A percentile compares a stretch with the other conserved stretches of the same genome.
These are phyloP conservation scores for Aleiodes leptofemur DNA, from an alignment of 2,888 invertebrate species.

Conservation along the genomic window DNA sequence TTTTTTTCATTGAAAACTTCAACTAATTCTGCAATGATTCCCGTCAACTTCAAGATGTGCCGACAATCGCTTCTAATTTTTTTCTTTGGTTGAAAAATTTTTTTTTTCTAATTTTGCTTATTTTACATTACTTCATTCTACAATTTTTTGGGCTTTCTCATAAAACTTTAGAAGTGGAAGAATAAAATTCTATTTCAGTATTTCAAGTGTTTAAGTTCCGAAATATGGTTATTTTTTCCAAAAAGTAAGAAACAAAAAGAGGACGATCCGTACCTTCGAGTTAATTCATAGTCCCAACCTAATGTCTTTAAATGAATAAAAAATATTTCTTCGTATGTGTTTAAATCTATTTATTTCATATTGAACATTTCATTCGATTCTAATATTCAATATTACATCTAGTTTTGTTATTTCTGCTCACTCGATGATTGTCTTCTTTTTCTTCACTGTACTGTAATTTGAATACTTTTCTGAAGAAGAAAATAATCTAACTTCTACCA, in stretches of 20 bases:
- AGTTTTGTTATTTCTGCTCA: constrained; percentile 16
- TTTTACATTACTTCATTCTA: neutral
- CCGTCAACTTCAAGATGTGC: neutral
- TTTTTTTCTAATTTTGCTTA: neutral
- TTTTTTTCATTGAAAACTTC: constrained; percentile 5
- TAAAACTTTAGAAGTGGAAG: constrained; percentile 10
- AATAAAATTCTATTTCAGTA: constrained; percentile 4
- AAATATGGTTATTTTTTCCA: constrained; percentile 1
- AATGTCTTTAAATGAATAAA: neutral
- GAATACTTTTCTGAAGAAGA: constrained; percentile 25
- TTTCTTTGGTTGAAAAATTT: constrained; percentile 6
- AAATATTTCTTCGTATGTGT: constrained; percentile 13
- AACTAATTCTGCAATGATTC: constrained; percentile 25
- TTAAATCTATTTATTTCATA: constrained; percentile 10
- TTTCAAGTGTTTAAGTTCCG: neutral
- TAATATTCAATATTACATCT: constrained; percentile 20
- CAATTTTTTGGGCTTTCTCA: neutral
- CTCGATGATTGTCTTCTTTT: constrained; percentile 24
- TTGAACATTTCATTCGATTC: constrained; percentile 13
- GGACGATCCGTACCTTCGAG: neutral
- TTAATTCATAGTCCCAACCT: neutral
- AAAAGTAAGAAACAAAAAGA: neutral
- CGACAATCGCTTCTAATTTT: constrained; percentile 25
- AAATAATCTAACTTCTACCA: constrained; percentile 11
- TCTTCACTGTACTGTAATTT: constrained; percentile 19